phyloP scores from a whole-genome alignment of 2,888 invertebrate genomes.

The Drosophila mettleri region DNA sequence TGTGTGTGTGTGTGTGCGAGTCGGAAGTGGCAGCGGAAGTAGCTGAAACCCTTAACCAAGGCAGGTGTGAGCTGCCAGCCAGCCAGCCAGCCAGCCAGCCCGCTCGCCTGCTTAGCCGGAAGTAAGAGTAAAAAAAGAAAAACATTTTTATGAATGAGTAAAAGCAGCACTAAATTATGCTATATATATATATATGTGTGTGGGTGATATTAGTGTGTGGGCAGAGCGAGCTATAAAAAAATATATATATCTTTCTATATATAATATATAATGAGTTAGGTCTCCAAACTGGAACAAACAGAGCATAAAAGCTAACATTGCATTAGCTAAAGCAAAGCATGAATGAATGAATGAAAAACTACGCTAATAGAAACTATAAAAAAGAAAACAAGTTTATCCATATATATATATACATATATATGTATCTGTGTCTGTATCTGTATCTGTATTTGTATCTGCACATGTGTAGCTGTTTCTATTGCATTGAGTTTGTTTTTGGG shows the following conservation, averaged over 20 bases:
- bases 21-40: slow-evolving; percentile 53
- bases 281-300: slow-evolving; percentile 68
- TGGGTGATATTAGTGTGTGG: slow-evolving; percentile 29
- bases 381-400: slow-evolving; percentile 43
- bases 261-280: slow-evolving; percentile 51
- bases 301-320: slow-evolving; percentile 58
- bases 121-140: slow-evolving; percentile 40
- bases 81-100: background rate
- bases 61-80: slow-evolving; percentile 43
- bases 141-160: slow-evolving; percentile 31
- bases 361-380: slow-evolving; percentile 52
- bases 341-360: slow-evolving; percentile 75
- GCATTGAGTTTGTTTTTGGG: slow-evolving; percentile 17
- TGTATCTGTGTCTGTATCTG: slow-evolving; percentile 8
- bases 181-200: slow-evolving; percentile 5
- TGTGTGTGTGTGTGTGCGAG: slow-evolving; percentile 23
- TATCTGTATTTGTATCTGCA: slow-evolving; percentile 7
- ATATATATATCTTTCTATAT: background rate
- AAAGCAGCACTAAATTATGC: slow-evolving; percentile 20
- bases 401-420: background rate
- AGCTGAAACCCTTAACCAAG: slow-evolving; percentile 22
- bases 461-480: background rate
- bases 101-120: slow-evolving; percentile 30
- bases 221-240: slow-evolving; percentile 17
- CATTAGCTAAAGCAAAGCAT: slow-evolving; percentile 44